Evolutionary conservation across 2,113 vertebrate genomes (phyloP).

Genomic region (Pungitius pungitius): DNA sequence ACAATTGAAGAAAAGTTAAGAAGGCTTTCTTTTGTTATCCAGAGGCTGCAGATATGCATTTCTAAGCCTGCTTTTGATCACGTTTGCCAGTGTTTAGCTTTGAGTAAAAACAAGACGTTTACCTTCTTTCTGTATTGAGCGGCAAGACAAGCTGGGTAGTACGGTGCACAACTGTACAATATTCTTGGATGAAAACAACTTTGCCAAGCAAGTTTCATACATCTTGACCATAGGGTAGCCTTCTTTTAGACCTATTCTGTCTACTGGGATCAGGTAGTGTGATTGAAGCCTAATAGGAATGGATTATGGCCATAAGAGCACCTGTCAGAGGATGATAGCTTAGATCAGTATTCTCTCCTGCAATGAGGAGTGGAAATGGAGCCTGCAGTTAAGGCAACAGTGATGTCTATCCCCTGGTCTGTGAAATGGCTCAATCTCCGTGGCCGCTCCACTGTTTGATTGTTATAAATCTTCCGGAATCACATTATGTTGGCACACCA

Average conservation of each 20-base stretch:
- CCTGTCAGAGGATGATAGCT: constrained; percentile 73
- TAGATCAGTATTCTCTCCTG: constrained; percentile 69
- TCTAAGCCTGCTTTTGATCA: constrained; percentile 57
- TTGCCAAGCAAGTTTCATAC: constrained; percentile 17
- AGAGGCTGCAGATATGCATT: constrained; percentile 51
- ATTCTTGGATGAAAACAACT: constrained; percentile 29
- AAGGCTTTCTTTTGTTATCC: constrained; percentile 59
- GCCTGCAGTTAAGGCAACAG: constrained; percentile 61
- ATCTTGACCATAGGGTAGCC: constrained; percentile 28
- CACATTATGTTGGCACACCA: constrained; percentile 66
- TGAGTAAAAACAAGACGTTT: constrained; percentile 41
- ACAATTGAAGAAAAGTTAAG: constrained; percentile 49
- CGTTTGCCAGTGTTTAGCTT: constrained; percentile 41
- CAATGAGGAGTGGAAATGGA: constrained; percentile 69
- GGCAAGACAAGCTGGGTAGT: constrained; percentile 25
- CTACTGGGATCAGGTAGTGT: constrained; percentile 59
- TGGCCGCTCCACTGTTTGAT: constrained; percentile 59
- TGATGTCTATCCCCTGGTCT: constrained; percentile 69
- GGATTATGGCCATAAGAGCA: constrained; percentile 70
- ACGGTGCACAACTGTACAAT: not conserved
- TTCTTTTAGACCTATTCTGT: constrained; percentile 51
- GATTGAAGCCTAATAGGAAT: constrained; percentile 72
- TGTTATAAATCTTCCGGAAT: constrained; percentile 75
- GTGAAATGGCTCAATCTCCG: constrained; percentile 75
- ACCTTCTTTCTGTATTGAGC: constrained; percentile 21